Evolutionary conservation across 2,113 vertebrate species (phyloP), one percentile per base, ranked within the genome.

Genomic region (Cephalophus harveyi): DNA sequence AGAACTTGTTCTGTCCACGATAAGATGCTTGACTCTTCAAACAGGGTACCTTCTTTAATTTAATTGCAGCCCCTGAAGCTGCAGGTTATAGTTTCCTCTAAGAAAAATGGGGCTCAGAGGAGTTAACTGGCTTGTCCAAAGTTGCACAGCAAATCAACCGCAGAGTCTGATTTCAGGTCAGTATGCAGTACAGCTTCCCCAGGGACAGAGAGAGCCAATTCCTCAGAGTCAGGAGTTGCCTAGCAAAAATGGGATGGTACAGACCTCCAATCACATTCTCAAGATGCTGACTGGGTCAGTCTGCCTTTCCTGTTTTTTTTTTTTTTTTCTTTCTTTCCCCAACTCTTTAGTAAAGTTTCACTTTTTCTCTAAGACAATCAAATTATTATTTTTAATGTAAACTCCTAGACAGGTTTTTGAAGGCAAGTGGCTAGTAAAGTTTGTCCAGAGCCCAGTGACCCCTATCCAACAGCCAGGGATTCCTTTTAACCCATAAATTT

Each of bases 381-480:
- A 59, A 36, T 57, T 74, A 11, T 62, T 60, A 7, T 30, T 67
- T 84, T 40, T 16, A 74, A 87, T 57, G 36, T 23, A 78, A 71
- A 62, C 11, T 21, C 17, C 23, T 36, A 13, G 28, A 23, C 5
- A 87, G 11, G 4, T 28, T 40, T 40, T 15, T 50, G 23, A n/a
- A n/a, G 59, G 27, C 33, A 6, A 59, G 64, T 5, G 28, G 46
- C 52, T n/a, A 9, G 43, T 36, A 16, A 81, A 62, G 7, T 11
- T 30, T 94, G 19, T 14, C 46, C 55, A 27, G 67, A 95, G 19
- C 14, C 76, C 54, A 27, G 7, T n/a, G 90, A 74, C 3, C 7
- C 3, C 1, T 15, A 28, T 2, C 6, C 5, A 55, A 8, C 6
- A n/a, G 19, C 1, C 46, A 86, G 0, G 1, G 7, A 43, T 19